Evolutionary conservation across 1,140 invertebrate genomes (phyloP).

Genomic region (Orussus abietinus): DNA sequence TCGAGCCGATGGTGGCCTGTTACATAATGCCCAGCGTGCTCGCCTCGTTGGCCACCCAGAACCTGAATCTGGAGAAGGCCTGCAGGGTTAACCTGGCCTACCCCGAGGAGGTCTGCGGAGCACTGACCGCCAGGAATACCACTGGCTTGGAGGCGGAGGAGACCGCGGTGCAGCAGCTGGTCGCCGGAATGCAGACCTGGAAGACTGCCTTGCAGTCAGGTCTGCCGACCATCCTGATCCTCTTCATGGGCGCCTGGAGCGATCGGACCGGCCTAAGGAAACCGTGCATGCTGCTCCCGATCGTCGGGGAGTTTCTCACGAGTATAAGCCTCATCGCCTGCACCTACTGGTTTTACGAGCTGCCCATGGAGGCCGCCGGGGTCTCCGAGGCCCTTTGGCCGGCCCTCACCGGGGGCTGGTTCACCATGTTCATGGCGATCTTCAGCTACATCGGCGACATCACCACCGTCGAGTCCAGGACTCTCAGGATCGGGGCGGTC

Average conservation of each 20-base stretch:
- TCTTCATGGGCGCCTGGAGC: slow-evolving; percentile 77
- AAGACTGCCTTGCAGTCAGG: slow-evolving; percentile 74
- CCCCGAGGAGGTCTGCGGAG: slow-evolving; percentile 66
- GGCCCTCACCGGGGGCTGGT: slow-evolving; percentile 77
- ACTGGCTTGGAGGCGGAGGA: slow-evolving; percentile 69
- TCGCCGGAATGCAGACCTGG: slow-evolving; percentile 75
- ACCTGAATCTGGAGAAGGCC: slow-evolving; percentile 79
- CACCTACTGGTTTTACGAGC: slow-evolving; percentile 71
- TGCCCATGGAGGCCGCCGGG: slow-evolving; percentile 75
- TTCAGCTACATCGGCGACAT: slow-evolving; percentile 88
- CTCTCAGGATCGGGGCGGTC: slow-evolving; percentile 76
- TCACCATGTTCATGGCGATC: slow-evolving; percentile 84
- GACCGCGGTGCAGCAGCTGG: slow-evolving; percentile 68
- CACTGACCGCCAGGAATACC: slow-evolving; percentile 65
- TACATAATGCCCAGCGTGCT: slow-evolving; percentile 77
- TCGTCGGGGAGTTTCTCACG: slow-evolving; percentile 75
- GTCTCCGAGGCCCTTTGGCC: slow-evolving; percentile 74
- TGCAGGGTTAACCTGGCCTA: slow-evolving; percentile 76
- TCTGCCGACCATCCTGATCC: slow-evolving; percentile 68
- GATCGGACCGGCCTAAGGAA: slow-evolving; percentile 73
- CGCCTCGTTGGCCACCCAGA: slow-evolving; percentile 73
- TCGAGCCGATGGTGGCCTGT: slow-evolving; percentile 74
- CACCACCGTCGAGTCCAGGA: slow-evolving; percentile 74
- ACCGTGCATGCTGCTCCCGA: slow-evolving; percentile 78
- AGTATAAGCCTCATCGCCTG: slow-evolving; percentile 73